Base-by-base conservation (phyloP, 1,140 invertebrate species). In the Lepidurus apus region DNA sequence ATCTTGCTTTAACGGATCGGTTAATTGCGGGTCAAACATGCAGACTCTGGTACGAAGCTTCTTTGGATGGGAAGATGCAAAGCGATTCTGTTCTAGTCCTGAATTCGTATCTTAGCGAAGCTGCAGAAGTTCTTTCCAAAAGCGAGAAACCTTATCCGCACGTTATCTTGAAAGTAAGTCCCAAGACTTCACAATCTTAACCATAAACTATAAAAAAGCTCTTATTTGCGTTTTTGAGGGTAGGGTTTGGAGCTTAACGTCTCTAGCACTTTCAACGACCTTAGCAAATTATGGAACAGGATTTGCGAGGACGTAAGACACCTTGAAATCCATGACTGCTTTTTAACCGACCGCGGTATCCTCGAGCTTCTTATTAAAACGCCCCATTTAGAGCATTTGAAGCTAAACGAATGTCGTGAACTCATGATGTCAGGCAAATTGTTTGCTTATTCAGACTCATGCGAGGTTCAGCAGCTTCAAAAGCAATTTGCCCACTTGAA, bases 381-480 rank as follows among this genome's bases (percentile, higher is more conserved):
- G 81, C 84, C 83, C 26, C 87, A 88, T 82, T 83, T 93, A 42
- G 85, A 87, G 81, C 83, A 83, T 79, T 84, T 93, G 7, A 87
- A 88, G 79, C 85, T 92, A 24, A 87, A 87, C 80, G 87, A 86
- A 74, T 92, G 91, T 81, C 88, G 90, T 81, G 90, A 91, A 76
- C 84, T 92, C 11, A 89, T 92, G 75, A 92, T 92, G 90, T 90
- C 90, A 42, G 92, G 91, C 10, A 87, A 87, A 1, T 84, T 92
- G 34, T 82, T 92, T 53, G 90, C 90, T 81, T 86, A 87, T 79
- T 85, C 87, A 80, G 85, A 84, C 43, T 89, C 89, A 80, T 84
- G 87, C 43, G 84, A 87, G 76, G 82, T 86, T 53, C 80, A 65
- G 13, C 53, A 17, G 7, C 53, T 89, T 7, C 83, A 84, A 26